Base-by-base conservation (phyloP, 2,888 invertebrate species). In the Conchocele bisecta region DNA sequence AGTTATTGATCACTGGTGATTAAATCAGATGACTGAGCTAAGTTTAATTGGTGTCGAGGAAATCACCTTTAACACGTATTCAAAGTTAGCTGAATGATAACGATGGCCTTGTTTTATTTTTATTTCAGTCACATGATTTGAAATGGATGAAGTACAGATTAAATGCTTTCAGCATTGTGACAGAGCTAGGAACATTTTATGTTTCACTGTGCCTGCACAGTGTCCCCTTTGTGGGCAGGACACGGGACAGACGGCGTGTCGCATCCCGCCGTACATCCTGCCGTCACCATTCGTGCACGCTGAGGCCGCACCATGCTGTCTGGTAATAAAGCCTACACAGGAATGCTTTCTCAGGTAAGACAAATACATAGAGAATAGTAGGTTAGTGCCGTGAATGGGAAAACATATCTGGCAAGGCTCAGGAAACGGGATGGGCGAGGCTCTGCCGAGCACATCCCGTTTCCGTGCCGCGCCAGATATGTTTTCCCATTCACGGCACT, bases 281-380 rank as follows among this genome's bases (percentile, higher is more conserved):
- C 96, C 97, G 75, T 96, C 95, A 92, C 97, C 97, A 48, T 97
- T 97, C 90, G 94, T 94, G 59, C 94, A 95, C 91, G 97, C 97
- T 58, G 93, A 93, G 59, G 95, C 96, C 88, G 94, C 95, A 92
- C 95, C 95, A 33, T 95, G 95, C 86, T 94, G 95, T 50, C 94
- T 98, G 83, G 94, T 97, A 44, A 94, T 98, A 89, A 96, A 95
- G 91, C 97, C 97, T 64, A 96, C 97, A 3, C 93, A 93, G 74
- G 97, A 97, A 56, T 95, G 95, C 92, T 97, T 97, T 91, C 93
- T 97, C 66, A 94, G 95, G 96, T 89, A 78, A 80, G 82, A 35
- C n/a, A 35, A 13, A 35, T 35, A 35, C 37, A 13, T 35, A 35
- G n/a, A 35, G 20, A 2, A n/a, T n/a, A n/a, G n/a, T n/a, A n/a